These are phyloP conservation scores for Paratilapia polleni DNA, from an alignment of 2,113 vertebrate genomes.

Conservation along the genomic window DNA sequence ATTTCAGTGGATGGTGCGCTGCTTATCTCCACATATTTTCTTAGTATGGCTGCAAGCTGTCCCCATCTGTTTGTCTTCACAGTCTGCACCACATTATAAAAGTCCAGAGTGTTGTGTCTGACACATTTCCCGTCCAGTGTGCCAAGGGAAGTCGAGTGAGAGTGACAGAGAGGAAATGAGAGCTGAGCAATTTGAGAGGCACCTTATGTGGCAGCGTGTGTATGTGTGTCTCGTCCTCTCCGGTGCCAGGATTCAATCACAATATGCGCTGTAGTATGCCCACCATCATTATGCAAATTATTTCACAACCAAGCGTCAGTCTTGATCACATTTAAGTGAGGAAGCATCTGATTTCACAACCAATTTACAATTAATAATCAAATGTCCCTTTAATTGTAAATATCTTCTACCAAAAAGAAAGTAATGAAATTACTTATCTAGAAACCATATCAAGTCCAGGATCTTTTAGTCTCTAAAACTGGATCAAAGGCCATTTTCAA, in stretches of 20 bases:
- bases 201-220: slow-evolving; percentile 36
- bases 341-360: not conserved
- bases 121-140: slow-evolving; percentile 52
- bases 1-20: slow-evolving; percentile 38
- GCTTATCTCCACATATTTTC: slow-evolving; percentile 55
- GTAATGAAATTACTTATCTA: not conserved
- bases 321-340: not conserved
- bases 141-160: slow-evolving; percentile 38
- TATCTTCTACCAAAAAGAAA: not conserved
- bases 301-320: not conserved
- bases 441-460: slow-evolving; percentile 15
- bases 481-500: slow-evolving; percentile 35
- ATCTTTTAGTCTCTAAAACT: slow-evolving; percentile 26
- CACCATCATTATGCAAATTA: slow-evolving; percentile 5
- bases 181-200: slow-evolving; percentile 46
- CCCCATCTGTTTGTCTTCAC: slow-evolving; percentile 60
- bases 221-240: not conserved
- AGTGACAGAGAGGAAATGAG: slow-evolving; percentile 61
- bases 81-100: slow-evolving; percentile 34
- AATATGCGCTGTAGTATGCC: not conserved
- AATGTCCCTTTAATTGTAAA: not conserved
- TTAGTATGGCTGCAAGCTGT: slow-evolving; percentile 56
- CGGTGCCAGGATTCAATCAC: not conserved
- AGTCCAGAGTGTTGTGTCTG: slow-evolving; percentile 61
- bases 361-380: not conserved